Evolutionary conservation across 1,140 invertebrate genomes (phyloP).

Genomic region (Drosophila nebulosa): DNA sequence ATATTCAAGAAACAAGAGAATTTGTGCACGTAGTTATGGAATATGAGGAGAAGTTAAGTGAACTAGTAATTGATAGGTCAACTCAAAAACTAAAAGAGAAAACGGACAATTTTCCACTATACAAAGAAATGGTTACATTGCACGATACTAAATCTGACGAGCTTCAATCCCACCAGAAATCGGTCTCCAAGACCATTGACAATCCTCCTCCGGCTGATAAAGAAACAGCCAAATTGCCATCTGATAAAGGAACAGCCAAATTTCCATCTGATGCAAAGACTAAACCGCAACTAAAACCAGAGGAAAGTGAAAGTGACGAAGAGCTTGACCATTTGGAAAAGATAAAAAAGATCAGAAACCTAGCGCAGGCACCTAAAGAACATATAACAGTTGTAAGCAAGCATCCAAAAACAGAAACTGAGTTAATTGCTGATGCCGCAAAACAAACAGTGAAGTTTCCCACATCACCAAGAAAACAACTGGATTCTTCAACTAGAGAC

Average conservation of each 20-base stretch:
- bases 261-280: slow-evolving; percentile 40
- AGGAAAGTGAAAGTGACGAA: slow-evolving; percentile 60
- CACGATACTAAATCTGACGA: neutral
- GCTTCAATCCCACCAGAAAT: slow-evolving; percentile 1
- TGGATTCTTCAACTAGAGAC: too few relatives aligned
- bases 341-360: slow-evolving; percentile 15
- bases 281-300: neutral
- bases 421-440: neutral
- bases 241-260: neutral
- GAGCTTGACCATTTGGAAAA: slow-evolving; percentile 33
- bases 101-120: slow-evolving; percentile 41
- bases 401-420: neutral
- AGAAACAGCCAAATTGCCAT: neutral
- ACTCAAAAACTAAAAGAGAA: neutral
- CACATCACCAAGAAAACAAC: neutral
- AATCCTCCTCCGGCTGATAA: too few relatives aligned
- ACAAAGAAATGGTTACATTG: neutral
- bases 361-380: slow-evolving; percentile 9
- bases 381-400: neutral
- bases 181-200: neutral
- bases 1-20: slow-evolving; percentile 52
- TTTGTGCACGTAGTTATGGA: slow-evolving; percentile 31
- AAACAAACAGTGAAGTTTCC: neutral
- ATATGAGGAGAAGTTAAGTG: slow-evolving; percentile 33
- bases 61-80: slow-evolving; percentile 19